Percentiles rank a stretch among this genome's conserved stretches.
Conservation (phyloP, 2,888 invertebrate species). For the Sclerodermus sp. region DNA sequence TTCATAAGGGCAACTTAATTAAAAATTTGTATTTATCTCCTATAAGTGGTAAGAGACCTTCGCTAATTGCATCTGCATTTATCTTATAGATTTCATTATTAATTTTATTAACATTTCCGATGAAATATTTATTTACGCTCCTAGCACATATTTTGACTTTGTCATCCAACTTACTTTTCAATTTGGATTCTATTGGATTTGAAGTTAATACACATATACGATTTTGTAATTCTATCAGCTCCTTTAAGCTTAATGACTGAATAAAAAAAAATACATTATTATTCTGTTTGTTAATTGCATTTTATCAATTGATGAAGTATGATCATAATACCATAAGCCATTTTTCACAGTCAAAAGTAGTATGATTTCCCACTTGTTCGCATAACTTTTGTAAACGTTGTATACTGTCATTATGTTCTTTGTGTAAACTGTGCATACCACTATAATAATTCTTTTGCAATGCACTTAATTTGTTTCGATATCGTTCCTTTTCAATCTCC, state of each 20-base stretch:
- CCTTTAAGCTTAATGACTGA: slow-evolving; percentile 32
- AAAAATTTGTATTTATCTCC: no score
- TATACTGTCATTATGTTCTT: slow-evolving; percentile 36
- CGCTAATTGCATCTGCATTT: no score
- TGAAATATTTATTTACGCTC: no score
- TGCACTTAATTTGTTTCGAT: slow-evolving; percentile 23
- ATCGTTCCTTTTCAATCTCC: slow-evolving; percentile 22
- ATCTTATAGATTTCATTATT: no score
- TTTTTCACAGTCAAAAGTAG: slow-evolving; percentile 29
- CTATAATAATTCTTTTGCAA: slow-evolving; percentile 37
- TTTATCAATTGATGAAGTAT: neutral
- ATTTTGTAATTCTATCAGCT: slow-evolving; percentile 30
- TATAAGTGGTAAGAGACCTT: no score
- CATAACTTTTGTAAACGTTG: slow-evolving; percentile 34
- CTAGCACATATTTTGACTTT: no score
- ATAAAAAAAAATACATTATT: slow-evolving; percentile 3
- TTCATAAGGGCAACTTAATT: no score
- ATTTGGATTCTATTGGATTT: no score
- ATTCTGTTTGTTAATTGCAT: neutral
- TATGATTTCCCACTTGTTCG: slow-evolving; percentile 25
- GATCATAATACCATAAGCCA: slow-evolving; percentile 30
- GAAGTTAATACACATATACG: slow-evolving; percentile 23
- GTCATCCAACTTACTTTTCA: no score
- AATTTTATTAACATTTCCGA: no score
- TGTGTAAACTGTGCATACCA: slow-evolving; percentile 25